phyloP scores from a whole-genome alignment of 2,797 vertebrate species.

The Dallia pectoralis region DNA sequence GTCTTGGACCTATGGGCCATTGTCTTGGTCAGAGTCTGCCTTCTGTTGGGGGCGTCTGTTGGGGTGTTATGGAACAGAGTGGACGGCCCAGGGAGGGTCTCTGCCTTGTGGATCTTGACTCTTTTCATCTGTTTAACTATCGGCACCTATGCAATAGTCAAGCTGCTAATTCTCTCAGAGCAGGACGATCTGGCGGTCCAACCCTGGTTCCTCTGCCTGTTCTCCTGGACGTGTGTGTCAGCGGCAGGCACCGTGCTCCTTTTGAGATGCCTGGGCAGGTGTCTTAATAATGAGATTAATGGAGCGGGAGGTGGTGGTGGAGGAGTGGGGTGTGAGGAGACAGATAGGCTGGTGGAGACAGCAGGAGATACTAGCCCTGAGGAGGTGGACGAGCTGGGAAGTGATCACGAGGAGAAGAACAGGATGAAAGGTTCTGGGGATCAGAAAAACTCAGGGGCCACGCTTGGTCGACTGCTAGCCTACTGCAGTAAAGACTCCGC shows the following conservation, averaged over 20 bases:
- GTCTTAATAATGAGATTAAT: constrained; percentile 19
- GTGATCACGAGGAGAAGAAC: constrained; percentile 10
- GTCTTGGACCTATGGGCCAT: constrained; percentile 86
- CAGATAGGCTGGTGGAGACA: constrained; percentile 41
- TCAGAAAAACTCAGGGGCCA: constrained; percentile 77
- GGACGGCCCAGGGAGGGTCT: constrained; percentile 79
- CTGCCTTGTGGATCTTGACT: constrained; percentile 62
- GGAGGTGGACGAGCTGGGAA: constrained; percentile 14
- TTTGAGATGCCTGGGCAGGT: constrained; percentile 80
- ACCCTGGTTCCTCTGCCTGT: constrained; percentile 86
- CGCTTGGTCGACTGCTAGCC: constrained; percentile 83
- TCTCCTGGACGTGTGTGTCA: constrained; percentile 84
- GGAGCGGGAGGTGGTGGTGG: constrained; percentile 37
- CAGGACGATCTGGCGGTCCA: constrained; percentile 67
- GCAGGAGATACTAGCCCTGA: not conserved
- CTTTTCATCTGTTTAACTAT: constrained; percentile 75
- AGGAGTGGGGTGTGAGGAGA: constrained; percentile 36
- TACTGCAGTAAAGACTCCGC: constrained; percentile 82
- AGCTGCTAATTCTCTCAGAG: constrained; percentile 89
- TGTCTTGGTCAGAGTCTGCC: constrained; percentile 77
- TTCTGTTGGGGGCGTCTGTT: constrained; percentile 83
- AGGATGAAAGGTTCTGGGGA: constrained; percentile 10
- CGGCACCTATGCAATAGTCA: constrained; percentile 81
- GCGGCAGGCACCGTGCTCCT: constrained; percentile 68
- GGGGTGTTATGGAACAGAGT: constrained; percentile 82